Evolutionary conservation across 2,888 invertebrate genomes (phyloP).

Genomic region (Drosophila flavopinicola): DNA sequence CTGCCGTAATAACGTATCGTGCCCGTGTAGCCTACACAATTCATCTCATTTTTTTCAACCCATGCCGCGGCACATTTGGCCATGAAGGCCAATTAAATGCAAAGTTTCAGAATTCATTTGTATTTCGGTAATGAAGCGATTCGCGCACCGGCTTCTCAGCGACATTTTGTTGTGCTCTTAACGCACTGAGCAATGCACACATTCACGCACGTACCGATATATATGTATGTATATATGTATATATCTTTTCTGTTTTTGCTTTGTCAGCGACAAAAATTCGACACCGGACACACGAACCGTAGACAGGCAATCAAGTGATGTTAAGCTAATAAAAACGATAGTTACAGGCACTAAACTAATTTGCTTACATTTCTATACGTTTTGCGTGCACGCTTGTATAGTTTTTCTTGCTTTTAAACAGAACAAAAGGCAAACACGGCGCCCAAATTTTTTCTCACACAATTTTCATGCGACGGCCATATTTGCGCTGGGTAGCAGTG

Average conservation of each 20-base stretch:
- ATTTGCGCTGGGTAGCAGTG: conserved; percentile 43
- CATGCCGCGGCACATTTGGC: conserved; percentile 48
- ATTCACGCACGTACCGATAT: conserved; percentile 44
- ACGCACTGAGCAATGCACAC: conserved; percentile 31
- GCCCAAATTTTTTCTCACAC: conserved; percentile 54
- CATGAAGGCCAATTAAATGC: conserved; percentile 37
- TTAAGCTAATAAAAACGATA: conserved; percentile 61
- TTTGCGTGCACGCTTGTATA: conserved; percentile 66
- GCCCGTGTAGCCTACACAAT: conserved; percentile 16
- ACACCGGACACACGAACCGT: conserved; percentile 62
- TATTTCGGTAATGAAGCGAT: conserved; percentile 11
- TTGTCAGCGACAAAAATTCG: conserved; percentile 60
- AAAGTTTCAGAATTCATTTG: conserved; percentile 29
- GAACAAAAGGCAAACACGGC: conserved; percentile 61
- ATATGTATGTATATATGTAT: conserved; percentile 11
- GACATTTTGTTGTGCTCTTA: conserved; percentile 39
- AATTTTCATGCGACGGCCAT: conserved; percentile 59
- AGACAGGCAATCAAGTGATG: conserved; percentile 35
- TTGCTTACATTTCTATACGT: conserved; percentile 75
- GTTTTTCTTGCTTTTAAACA: conserved; percentile 42
- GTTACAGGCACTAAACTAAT: conserved; percentile 66
- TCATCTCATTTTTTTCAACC: conserved; percentile 39
- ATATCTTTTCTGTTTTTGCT: conserved; percentile 52
- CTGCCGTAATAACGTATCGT: conserved; percentile 40
- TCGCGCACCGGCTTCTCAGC: conserved; percentile 38